Percentiles rank a stretch among this genome's conserved stretches.
phyloP scores from a whole-genome alignment of 2,113 vertebrate genomes.

The Oostethus manadensis region DNA sequence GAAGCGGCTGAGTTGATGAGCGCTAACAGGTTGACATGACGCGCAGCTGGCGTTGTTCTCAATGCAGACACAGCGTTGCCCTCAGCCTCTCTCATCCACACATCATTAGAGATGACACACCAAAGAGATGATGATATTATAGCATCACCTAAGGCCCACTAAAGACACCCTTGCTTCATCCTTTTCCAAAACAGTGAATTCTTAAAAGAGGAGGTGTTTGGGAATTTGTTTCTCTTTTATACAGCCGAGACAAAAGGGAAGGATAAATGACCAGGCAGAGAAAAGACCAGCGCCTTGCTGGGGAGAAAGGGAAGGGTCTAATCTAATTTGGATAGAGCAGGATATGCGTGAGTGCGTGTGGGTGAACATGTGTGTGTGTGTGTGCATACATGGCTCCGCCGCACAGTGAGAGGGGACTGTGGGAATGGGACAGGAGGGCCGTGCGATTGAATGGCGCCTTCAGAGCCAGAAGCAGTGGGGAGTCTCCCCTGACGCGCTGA shows the following conservation, averaged over 20 bases:
- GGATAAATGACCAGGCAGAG: constrained; percentile 79
- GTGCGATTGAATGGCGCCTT: constrained; percentile 85
- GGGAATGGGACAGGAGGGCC: constrained; percentile 89
- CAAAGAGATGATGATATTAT: constrained; percentile 46
- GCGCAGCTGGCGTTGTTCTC: constrained; percentile 70
- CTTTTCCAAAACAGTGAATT: constrained; percentile 56
- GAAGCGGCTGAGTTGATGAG: constrained; percentile 37
- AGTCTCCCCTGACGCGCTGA: constrained; percentile 86
- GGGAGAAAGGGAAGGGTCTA: constrained; percentile 85
- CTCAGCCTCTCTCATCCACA: constrained; percentile 20
- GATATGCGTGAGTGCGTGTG: constrained; percentile 53
- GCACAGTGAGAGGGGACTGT: constrained; percentile 86
- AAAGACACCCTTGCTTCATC: constrained; percentile 54
- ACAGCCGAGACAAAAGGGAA: constrained; percentile 64
- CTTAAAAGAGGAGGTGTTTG: constrained; percentile 55
- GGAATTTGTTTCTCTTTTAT: constrained; percentile 71
- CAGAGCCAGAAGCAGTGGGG: constrained; percentile 95
- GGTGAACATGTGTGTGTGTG: constrained; percentile 23
- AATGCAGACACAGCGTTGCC: constrained; percentile 28
- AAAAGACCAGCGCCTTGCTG: constrained; percentile 88
- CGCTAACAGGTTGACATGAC: constrained; percentile 57
- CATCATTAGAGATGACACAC: constrained; percentile 59
- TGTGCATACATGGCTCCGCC: constrained; percentile 64
- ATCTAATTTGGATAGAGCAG: constrained; percentile 98
- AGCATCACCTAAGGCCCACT: constrained; percentile 54